Percentiles rank a stretch among this genome's conserved stretches.
Evolutionary conservation across 2,797 vertebrate species (phyloP).

Genomic region (Acestrorhynchus altus): DNA sequence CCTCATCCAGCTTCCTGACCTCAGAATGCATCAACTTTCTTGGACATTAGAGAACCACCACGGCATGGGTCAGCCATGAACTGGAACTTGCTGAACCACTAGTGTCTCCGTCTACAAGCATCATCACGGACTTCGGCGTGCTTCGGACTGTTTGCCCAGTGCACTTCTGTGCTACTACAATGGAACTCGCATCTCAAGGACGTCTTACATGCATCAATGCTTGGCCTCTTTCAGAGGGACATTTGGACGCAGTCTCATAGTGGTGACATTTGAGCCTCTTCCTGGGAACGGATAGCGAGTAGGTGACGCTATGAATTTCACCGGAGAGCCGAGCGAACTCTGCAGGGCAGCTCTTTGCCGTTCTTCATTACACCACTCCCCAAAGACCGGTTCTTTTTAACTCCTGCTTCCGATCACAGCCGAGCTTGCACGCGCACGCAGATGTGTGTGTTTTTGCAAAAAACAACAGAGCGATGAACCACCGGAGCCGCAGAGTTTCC

Average conservation of each 20-base stretch:
- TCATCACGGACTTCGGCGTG: too few species aligned
- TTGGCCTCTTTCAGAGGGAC: not conserved
- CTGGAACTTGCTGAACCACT: too few species aligned
- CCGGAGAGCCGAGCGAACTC: not conserved
- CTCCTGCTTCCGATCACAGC: conserved; percentile 17
- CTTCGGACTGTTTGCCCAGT: too few species aligned
- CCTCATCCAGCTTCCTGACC: too few species aligned
- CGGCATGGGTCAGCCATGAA: too few species aligned
- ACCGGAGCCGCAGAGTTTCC: conserved; percentile 25
- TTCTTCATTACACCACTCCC: conserved; percentile 19
- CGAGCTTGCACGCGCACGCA: not conserved
- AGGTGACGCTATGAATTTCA: not conserved
- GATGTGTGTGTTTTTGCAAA: conserved; percentile 19
- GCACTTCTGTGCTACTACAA: too few species aligned
- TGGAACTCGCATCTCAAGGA: too few species aligned
- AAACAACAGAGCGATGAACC: conserved; percentile 1
- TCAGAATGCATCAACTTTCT: too few species aligned
- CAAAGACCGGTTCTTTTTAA: conserved; percentile 22
- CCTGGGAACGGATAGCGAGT: too few species aligned
- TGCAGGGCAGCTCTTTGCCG: not conserved
- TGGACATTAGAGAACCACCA: too few species aligned
- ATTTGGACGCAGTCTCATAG: not conserved
- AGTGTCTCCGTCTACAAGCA: too few species aligned
- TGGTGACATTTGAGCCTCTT: not conserved
- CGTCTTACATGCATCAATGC: too few species aligned